phyloP scores from a whole-genome alignment of 2,888 invertebrate species.

The Lymantria dispar region DNA sequence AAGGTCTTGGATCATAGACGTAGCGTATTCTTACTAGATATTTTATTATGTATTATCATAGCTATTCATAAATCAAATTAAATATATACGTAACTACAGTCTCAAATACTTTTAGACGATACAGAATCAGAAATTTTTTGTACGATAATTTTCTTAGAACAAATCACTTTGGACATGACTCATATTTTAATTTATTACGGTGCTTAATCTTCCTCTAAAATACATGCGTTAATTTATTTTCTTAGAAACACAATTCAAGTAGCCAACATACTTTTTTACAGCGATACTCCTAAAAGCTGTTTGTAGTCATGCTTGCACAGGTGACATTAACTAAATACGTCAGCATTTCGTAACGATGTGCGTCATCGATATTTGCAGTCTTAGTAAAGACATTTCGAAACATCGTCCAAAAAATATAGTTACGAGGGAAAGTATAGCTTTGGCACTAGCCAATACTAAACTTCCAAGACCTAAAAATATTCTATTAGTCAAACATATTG shows the following conservation, averaged over 20 bases:
- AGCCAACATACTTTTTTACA: slow-evolving; percentile 1
- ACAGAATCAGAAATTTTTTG: too few species aligned
- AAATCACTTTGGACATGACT: background rate
- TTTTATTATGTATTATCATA: too few species aligned
- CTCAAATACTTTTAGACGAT: too few species aligned
- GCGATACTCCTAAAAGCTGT: slow-evolving; percentile 12
- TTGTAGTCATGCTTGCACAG: slow-evolving; percentile 29
- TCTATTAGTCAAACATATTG: too few species aligned
- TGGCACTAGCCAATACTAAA: background rate
- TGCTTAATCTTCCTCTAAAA: background rate
- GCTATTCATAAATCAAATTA: too few species aligned
- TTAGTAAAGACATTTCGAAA: slow-evolving; percentile 17
- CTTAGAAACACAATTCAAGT: slow-evolving; percentile 7
- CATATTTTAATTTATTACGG: background rate
- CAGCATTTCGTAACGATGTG: slow-evolving; percentile 25
- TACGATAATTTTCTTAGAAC: background rate
- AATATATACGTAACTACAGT: too few species aligned
- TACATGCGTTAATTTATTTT: slow-evolving; percentile 12
- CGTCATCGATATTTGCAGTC: slow-evolving; percentile 17
- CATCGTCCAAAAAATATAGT: background rate
- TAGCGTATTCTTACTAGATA: too few species aligned
- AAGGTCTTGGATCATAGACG: too few species aligned
- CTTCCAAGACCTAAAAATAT: too few species aligned
- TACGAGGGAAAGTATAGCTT: slow-evolving; percentile 7
- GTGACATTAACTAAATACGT: slow-evolving; percentile 25